Percentiles rank a stretch among this genome's conserved stretches.
Evolutionary conservation across 1,140 invertebrate genomes (phyloP).

Genomic region (Aphelinus certus): DNA sequence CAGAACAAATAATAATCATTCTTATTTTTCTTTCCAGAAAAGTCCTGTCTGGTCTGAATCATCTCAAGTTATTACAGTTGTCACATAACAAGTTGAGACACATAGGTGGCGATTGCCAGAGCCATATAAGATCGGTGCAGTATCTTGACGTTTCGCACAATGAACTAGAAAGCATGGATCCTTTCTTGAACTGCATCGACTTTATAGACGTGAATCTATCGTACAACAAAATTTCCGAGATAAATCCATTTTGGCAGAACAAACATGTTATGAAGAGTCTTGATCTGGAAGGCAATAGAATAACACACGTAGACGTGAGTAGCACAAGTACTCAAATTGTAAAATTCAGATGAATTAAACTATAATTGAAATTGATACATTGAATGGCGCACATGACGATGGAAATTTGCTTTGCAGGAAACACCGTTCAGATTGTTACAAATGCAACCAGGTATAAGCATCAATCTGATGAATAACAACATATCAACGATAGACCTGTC

Average conservation of each 20-base stretch:
- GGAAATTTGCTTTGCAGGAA: no score
- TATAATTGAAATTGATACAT: no score
- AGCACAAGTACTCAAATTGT: no score
- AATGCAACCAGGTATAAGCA: no score
- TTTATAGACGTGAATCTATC: background rate
- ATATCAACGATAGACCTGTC: background rate
- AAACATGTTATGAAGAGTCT: background rate
- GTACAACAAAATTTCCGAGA: conserved; percentile 1
- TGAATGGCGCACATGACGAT: no score
- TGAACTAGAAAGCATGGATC: no score
- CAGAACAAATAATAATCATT: no score
- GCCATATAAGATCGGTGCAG: background rate
- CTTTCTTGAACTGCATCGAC: background rate
- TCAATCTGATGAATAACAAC: conserved; percentile 2
- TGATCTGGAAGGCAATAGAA: conserved; percentile 9
- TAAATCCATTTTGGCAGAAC: background rate
- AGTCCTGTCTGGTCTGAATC: conserved; percentile 1
- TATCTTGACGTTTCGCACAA: conserved; percentile 15
- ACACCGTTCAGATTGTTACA: no score
- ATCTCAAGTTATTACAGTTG: conserved; percentile 6
- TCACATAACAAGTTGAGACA: conserved; percentile 3
- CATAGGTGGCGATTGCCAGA: background rate
- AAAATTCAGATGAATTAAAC: no score
- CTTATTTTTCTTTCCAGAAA: no score
- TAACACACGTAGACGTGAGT: background rate